phyloP scores from a whole-genome alignment of 2,888 invertebrate species.

The Catocala nupta region DNA sequence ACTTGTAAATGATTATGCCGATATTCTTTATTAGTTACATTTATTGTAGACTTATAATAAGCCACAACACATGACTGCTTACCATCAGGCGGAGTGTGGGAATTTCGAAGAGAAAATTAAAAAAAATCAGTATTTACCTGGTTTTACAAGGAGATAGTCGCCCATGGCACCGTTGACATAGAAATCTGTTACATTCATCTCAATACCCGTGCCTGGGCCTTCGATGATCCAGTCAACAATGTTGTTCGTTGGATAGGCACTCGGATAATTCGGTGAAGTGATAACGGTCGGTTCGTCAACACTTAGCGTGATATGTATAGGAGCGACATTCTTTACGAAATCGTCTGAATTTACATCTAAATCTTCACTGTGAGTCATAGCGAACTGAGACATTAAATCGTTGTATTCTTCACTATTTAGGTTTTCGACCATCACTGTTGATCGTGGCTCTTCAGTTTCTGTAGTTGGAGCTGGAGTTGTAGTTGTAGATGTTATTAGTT shows the following conservation, averaged over 20 bases:
- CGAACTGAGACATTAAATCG: slow-evolving; percentile 62
- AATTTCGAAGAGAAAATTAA: background rate
- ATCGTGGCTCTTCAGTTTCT: slow-evolving; percentile 9
- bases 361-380: slow-evolving; percentile 51
- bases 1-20: no score
- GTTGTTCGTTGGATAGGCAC: slow-evolving; percentile 66
- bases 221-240: slow-evolving; percentile 74
- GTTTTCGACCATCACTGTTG: slow-evolving; percentile 50
- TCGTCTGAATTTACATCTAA: slow-evolving; percentile 54
- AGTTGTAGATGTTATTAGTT: slow-evolving; percentile 11
- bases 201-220: slow-evolving; percentile 77
- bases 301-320: slow-evolving; percentile 59
- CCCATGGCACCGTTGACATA: slow-evolving; percentile 68
- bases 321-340: slow-evolving; percentile 52
- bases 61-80: no score
- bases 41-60: no score
- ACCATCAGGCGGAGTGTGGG: no score
- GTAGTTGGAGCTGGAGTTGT: background rate
- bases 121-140: slow-evolving; percentile 64
- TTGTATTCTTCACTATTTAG: slow-evolving; percentile 58
- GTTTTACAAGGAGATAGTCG: slow-evolving; percentile 78
- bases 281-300: slow-evolving; percentile 62
- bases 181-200: slow-evolving; percentile 77
- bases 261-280: slow-evolving; percentile 71
- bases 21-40: no score